Base-by-base conservation (phyloP, 2,797 vertebrate species). In the Apogon hyalosoma region DNA sequence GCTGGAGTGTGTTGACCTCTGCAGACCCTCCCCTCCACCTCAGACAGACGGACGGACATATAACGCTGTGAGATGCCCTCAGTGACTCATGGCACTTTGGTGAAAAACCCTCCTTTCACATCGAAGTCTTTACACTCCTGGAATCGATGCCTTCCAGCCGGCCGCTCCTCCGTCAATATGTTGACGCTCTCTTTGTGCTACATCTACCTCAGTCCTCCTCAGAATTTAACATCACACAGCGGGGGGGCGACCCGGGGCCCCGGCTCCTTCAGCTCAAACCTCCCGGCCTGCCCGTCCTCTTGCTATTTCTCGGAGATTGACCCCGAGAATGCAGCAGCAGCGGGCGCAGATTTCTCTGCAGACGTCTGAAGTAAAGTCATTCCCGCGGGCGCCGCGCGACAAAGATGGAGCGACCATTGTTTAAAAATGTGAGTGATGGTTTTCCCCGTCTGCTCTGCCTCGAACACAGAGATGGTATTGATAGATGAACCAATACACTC, bases 371-470 rank as follows among this genome's bases (percentile, higher is more conserved):
- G 90, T 87, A 82, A 90, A 91, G 91, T 88, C 79, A 79, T 87
- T 92, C n/a, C 79, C 80, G 79, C 77, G 28, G 70, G 77, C 86
- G 10, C 56, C 45, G n/a, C 83, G 85, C 87, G 86, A 91, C 85
- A 92, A 86, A 92, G 87, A 92, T 75, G 88, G 90, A 92, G 78
- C 84, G 91, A 76, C 57, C 90, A 79, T 84, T 92, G 85, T 90
- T 92, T 88, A 92, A 91, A 92, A 89, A 83, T 87, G 71, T 92
- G 82, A 94, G 86, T 88, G 92, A 94, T 91, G 92, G 91, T 91
- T 94, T 94, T 93, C n/a, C 85, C 89, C 87, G 81, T 75, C 89
- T 70, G 74, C 76, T 79, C 73, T 79, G 55, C 82, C 88, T 85
- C 46, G 83, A 83, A 92, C 85, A 87, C 85, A 88, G 89, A 88